Conservation (phyloP, 2,797 vertebrate genomes). For the Loriculus beryllinus region DNA sequence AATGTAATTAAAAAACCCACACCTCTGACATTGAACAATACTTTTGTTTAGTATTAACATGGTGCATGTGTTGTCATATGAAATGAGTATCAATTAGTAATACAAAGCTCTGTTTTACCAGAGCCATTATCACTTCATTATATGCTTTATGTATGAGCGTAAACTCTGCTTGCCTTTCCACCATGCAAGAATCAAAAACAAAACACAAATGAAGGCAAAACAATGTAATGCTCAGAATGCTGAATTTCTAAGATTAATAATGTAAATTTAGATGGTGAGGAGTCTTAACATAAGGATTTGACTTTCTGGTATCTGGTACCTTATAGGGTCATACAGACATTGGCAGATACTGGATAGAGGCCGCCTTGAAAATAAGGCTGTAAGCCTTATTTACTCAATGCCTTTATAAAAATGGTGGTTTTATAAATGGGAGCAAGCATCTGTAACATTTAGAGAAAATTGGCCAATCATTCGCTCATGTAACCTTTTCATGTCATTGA, state of each 20-base stretch:
- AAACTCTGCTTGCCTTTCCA: neutral
- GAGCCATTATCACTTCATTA: neutral
- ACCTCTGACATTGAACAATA: neutral
- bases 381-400: neutral
- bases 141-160: neutral
- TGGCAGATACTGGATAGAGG: neutral
- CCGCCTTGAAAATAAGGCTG: neutral
- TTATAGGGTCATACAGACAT: neutral
- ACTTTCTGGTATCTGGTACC: neutral
- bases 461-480: slow-evolving; percentile 53
- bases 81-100: neutral
- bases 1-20: neutral
- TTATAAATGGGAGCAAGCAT: neutral
- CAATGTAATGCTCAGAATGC: neutral
- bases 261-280: neutral
- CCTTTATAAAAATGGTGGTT: neutral
- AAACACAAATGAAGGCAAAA: neutral
- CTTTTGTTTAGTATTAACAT: neutral
- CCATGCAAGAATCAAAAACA: neutral
- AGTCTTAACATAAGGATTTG: neutral
- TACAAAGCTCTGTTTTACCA: neutral
- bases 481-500: neutral
- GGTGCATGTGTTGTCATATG: neutral
- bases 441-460: neutral
- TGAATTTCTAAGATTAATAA: neutral